Base-by-base conservation (phyloP, 2,888 invertebrate genomes). In the Unio pictorum region DNA sequence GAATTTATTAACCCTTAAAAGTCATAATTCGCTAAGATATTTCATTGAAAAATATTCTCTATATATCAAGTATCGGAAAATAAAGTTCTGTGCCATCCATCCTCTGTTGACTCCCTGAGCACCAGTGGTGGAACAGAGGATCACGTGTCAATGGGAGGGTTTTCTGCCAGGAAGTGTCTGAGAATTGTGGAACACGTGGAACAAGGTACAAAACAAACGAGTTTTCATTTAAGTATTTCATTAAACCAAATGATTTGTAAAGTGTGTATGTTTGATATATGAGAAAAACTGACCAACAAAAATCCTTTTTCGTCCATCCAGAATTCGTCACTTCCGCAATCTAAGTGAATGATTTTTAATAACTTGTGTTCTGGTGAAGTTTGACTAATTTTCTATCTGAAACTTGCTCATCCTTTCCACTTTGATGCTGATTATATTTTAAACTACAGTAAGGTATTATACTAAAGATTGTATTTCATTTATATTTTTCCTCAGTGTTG, bases 71-170 rank as follows among this genome's bases (percentile, higher is more conserved):
- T 93, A 28, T 93, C 93, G 0, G 93, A 94, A 87, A 94, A 94
- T 89, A 94, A 94, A 85, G 93, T 93, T 1, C 87, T 94, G 34
- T 93, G 93, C 80, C 94, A 94, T 87, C 94, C 94, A 4, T 91
- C 93, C 1, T 93, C 93, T 3, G 93, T 93, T 45, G 94, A 94
- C 87, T 93, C 93, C 34, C 88, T 94, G 76, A 92, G 93, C 62
- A 94, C 93, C 1, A 93, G 93, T 80, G 93, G 93, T 30, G 93
- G 93, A 15, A 93, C 93, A 45, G 94, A 94, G 86, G 94, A 94
- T 86, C 94, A 94, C 87, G 94, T 94, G 60, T 93, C 93, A 17
- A 94, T 94, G 94, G 94, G 93, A 23, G 93, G 93, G 17, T 94
- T 92, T 86, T 90, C 93, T 2, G 93, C 93, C 2, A 86, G 93